A percentile compares a stretch with the other conserved stretches of the same genome.
These are phyloP conservation scores for Acanthosepion esculentum DNA, from an alignment of 2,888 invertebrate genomes.

Conservation along the genomic window DNA sequence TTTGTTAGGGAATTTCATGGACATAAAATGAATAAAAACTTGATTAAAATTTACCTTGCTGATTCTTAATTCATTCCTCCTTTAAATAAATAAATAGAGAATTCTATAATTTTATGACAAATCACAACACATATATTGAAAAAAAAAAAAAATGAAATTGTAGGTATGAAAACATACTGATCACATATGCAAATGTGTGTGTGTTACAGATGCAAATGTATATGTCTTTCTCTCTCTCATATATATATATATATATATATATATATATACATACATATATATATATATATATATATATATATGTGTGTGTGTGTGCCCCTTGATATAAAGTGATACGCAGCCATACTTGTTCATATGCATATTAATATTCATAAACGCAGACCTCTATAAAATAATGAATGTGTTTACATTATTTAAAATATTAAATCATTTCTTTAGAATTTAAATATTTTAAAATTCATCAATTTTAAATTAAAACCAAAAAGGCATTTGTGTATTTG, in stretches of 20 bases:
- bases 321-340: background rate
- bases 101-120: background rate
- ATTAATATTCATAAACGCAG: background rate
- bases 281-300: background rate
- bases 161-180: background rate
- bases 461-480: background rate
- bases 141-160: background rate
- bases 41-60: background rate
- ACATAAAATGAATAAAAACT: background rate
- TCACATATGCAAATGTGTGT: background rate
- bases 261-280: background rate
- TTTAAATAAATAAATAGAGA: background rate
- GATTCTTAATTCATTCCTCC: background rate
- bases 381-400: background rate
- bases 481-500: background rate
- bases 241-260: background rate
- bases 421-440: slow-evolving; percentile 24
- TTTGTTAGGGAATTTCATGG: background rate
- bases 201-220: background rate
- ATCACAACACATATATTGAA: background rate
- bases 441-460: slow-evolving; percentile 21
- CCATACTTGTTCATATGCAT: background rate
- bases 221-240: background rate
- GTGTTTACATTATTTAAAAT: background rate
- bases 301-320: background rate